Evolutionary conservation across 2,888 invertebrate genomes (phyloP), one percentile per base, ranked within the genome.

Genomic region (Chloromyia formosa): DNA sequence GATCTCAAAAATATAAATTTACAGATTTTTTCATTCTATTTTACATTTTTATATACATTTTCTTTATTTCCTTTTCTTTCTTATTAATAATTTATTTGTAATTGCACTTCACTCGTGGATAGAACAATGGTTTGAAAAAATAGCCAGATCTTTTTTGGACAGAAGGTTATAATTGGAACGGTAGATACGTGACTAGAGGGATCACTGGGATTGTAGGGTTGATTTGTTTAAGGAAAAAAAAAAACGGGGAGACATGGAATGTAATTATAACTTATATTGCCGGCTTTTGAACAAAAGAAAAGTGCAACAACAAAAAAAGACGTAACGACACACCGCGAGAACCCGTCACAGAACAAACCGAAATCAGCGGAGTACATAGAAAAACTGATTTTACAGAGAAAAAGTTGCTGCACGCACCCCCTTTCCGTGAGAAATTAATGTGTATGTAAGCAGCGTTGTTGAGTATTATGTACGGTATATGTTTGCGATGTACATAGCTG

Each of bases 361-460:
- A 61, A 68, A 73, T 73, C 73, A 10, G 27, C 69, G 61, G 61
- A 73, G 73, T 73, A 73, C 75, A 75, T 73, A 73, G 68, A 75
- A 73, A 75, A 58, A 75, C 75, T 75, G 69, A 75, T 61, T 75
- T 73, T 35, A 73, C 27, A 61, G 54, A 73, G 73, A 66, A 75
- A 75, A 75, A 73, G 23, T 68, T 22, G 54, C 54, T 9, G 54
- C 45, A 66, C 66, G 72, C 68, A 73, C 72, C 66, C 66, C 58
- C 66, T 61, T 61, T 12, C 23, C 23, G 10, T 49, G 27, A 35
- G 27, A 53, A 53, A 12, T 23, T 16, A 2, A 35, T 53, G 23
- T 58, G 16, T 18, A 22, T 5, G 12, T 58, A 35, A 7, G 27
- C 27, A 35, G 3, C 1, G 3, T 10, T 49, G 14, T 49, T 2